Evolutionary conservation across 2,888 invertebrate genomes (phyloP).

Genomic region (Cantharis rufa): DNA sequence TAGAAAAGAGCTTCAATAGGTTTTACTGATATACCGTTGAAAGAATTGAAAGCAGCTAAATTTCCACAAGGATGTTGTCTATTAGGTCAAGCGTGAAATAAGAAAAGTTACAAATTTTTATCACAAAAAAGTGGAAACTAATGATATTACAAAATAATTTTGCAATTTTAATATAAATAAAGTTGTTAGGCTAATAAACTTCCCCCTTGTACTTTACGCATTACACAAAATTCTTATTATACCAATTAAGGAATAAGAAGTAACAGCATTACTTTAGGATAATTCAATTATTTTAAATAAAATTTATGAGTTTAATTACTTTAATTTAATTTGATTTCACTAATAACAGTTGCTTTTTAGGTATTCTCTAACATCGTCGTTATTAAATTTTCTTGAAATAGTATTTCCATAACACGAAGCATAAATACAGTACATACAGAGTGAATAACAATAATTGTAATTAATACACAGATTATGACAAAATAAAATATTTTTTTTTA

Average conservation of each 20-base stretch:
- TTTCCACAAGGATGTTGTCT: constrained; percentile 27
- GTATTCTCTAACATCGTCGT: background rate
- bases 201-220: background rate
- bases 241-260: background rate
- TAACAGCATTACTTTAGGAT: background rate
- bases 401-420: background rate
- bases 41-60: constrained; percentile 24
- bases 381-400: background rate
- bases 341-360: background rate
- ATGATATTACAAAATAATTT: background rate
- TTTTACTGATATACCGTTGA: constrained; percentile 12
- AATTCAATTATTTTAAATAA: background rate
- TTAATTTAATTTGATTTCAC: background rate
- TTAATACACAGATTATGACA: too few species aligned
- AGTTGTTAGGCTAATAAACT: background rate
- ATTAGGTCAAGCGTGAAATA: constrained; percentile 26
- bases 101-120: constrained; percentile 2
- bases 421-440: background rate
- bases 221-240: background rate
- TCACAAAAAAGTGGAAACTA: background rate
- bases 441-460: background rate
- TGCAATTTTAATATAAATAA: background rate
- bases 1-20: constrained; percentile 2
- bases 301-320: background rate
- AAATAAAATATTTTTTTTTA: too few species aligned